A percentile compares a stretch with the other conserved stretches of the same genome.
phyloP scores from a whole-genome alignment of 2,797 vertebrate species.

The Leuciscus waleckii region DNA sequence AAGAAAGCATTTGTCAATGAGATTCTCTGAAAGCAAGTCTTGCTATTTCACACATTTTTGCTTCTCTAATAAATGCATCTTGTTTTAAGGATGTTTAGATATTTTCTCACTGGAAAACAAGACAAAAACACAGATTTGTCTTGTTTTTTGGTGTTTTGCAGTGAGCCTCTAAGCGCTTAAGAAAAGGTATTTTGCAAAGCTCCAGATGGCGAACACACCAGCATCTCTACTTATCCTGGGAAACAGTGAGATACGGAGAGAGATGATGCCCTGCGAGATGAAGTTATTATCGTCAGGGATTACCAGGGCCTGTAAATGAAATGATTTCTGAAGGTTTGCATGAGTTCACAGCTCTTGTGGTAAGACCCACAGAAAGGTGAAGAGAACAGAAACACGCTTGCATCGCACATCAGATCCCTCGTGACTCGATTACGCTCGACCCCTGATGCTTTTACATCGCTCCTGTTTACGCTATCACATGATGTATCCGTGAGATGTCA shows the following conservation, averaged over 20 bases:
- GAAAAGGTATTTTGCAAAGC: constrained; percentile 17
- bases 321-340: constrained; percentile 7
- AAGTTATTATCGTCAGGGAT: constrained; percentile 16
- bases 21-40: too few relatives aligned
- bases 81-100: neutral
- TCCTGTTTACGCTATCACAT: constrained; percentile 7
- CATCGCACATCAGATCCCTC: constrained; percentile 5
- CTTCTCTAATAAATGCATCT: neutral
- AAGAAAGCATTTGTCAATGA: neutral
- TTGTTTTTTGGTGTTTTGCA: too few relatives aligned
- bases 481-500: constrained; percentile 21
- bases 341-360: neutral
- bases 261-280: constrained; percentile 18
- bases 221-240: neutral
- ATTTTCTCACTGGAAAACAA: neutral
- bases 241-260: neutral
- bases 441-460: neutral
- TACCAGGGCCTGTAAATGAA: constrained; percentile 4
- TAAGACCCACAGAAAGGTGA: neutral
- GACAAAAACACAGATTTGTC: neutral
- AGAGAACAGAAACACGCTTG: neutral
- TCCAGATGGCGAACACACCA: constrained; percentile 8
- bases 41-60: neutral
- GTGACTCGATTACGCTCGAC: neutral
- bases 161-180: neutral